Conservation (phyloP, 1,140 invertebrate species). For the Physella acuta region DNA sequence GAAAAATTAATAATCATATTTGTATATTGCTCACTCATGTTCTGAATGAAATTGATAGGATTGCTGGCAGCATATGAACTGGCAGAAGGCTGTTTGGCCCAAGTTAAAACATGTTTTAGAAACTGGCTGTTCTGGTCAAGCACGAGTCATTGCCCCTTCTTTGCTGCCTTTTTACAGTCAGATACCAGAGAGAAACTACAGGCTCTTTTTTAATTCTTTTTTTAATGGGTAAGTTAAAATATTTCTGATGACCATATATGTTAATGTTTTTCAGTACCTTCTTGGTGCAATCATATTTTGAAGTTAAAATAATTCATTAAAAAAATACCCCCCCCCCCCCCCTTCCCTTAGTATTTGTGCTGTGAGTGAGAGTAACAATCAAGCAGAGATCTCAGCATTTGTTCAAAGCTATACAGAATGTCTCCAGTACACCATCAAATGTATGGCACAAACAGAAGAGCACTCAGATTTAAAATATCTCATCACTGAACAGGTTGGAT, state of each 20-base stretch:
- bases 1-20: not conserved
- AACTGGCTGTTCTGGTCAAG: constrained; percentile 72
- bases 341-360: too few relatives aligned
- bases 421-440: constrained; percentile 64
- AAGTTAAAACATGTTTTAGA: constrained; percentile 71
- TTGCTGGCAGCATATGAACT: constrained; percentile 71
- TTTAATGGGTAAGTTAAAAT: constrained; percentile 68
- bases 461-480: too few relatives aligned
- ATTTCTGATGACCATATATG: too few relatives aligned
- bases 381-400: constrained; percentile 67
- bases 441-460: too few relatives aligned
- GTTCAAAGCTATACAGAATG: constrained; percentile 72
- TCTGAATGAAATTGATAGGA: too few relatives aligned
- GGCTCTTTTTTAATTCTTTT: constrained; percentile 70
- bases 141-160: constrained; percentile 71
- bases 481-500: constrained; percentile 40
- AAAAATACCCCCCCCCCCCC: too few relatives aligned
- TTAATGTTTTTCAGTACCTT: too few relatives aligned
- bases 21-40: constrained; percentile 34
- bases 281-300: too few relatives aligned
- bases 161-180: constrained; percentile 74
- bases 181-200: constrained; percentile 70
- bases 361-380: constrained; percentile 62
- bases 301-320: too few relatives aligned
- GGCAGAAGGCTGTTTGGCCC: constrained; percentile 72